Conservation (phyloP, 2,888 invertebrate species). For the Melipona bicolor region DNA sequence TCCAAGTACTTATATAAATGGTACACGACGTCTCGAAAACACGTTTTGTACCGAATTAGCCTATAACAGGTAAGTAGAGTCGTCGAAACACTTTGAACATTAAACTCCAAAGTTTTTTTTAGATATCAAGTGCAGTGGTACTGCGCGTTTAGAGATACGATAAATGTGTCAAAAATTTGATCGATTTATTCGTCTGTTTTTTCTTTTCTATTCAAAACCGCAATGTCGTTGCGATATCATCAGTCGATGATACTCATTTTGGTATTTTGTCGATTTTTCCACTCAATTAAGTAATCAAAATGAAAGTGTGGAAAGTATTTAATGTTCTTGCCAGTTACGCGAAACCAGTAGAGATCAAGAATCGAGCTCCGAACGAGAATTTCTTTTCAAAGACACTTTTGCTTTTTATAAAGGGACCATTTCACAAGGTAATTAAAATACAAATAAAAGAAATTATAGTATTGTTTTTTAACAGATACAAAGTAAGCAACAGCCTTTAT, state of each 20-base stretch:
- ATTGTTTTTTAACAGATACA: not conserved
- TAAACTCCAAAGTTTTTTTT: not conserved
- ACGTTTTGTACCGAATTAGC: not conserved
- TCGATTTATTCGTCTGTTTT: not conserved
- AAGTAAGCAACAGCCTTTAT: not conserved
- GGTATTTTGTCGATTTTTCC: constrained; percentile 40
- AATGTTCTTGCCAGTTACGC: not conserved
- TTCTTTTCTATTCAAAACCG: not conserved
- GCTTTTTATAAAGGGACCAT: not conserved
- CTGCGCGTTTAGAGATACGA: not conserved
- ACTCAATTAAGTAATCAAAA: constrained; percentile 52
- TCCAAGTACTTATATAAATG: constrained; percentile 18
- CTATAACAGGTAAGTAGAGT: not conserved
- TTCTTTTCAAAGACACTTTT: constrained; percentile 5
- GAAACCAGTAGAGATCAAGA: constrained; percentile 9
- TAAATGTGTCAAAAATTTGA: not conserved
- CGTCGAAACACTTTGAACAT: not conserved
- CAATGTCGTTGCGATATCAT: constrained; percentile 25
- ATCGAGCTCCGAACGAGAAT: not conserved
- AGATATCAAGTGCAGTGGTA: not conserved
- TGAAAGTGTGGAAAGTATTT: constrained; percentile 52
- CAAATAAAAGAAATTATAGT: not conserved
- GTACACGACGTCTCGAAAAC: not conserved
- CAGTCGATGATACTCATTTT: constrained; percentile 38
- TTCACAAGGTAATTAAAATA: not conserved